Base-by-base conservation (phyloP, 2,113 vertebrate species). In the Salminus brasiliensis region DNA sequence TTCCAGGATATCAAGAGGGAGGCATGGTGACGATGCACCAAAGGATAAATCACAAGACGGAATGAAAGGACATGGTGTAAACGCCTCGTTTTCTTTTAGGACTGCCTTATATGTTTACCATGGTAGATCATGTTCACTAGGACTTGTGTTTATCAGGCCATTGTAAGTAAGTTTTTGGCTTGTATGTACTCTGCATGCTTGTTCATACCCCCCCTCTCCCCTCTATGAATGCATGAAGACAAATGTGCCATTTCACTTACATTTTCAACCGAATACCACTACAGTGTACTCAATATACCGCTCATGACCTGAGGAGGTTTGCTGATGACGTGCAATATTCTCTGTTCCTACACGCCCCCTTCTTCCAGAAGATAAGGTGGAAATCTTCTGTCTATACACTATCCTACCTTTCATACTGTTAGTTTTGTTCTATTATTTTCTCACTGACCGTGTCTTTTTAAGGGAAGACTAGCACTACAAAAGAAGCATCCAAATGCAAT, bases 1-100 rank as follows among this genome's bases (percentile, higher is more conserved):
- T 69, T 68, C 65, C 75, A 74, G 72, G 53, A 68, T 52, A 41
- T 34, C 41, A 57, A 65, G 27, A 71, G 53, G 67, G 72, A 80
- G 74, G 49, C 82, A 49, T 75, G 45, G 36, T 66, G 71, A 83
- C 74, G 74, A 70, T 79, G 77, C 81, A 83, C 74, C 79, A 86
- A 87, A 85, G 76, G 83, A 72, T 80, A 84, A 73, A 66, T 84
- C 82, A 80, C 83, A 84, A 74, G 82, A 83, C 75, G 62, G 57
- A 63, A 77, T 76, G n/a, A 45, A 23, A 49, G 43, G 72, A 52
- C 30, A n/a, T 34, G n/a, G 45, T 72, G 68, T 65, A 3, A 73
- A 73, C 49, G 34, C 10, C 36, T 29, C 71, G 41, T 65, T 70
- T 76, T 65, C 43, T 32, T 76, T 36, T 10, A 4, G 67, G 32